These are phyloP conservation scores for Nycticorax nycticorax DNA, from an alignment of 2,113 vertebrate genomes.

Conservation along the genomic window DNA sequence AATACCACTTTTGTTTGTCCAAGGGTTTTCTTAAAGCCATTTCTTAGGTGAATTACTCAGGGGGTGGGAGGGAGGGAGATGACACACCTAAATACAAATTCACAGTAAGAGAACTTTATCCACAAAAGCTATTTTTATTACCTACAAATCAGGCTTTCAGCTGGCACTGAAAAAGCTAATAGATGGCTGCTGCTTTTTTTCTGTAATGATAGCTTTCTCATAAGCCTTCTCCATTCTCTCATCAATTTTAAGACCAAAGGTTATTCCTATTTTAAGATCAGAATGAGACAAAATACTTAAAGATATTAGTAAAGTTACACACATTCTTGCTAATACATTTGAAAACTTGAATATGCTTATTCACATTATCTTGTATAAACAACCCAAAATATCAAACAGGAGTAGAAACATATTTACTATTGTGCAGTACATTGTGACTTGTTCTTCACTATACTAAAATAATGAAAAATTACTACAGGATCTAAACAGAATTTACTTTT, in stretches of 20 bases:
- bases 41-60: neutral
- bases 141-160: slow-evolving; percentile 16
- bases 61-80: neutral
- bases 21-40: neutral
- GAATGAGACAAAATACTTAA: neutral
- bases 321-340: neutral
- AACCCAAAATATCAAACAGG: neutral
- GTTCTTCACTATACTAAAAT: neutral
- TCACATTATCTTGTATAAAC: neutral
- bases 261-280: neutral
- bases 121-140: neutral
- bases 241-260: neutral
- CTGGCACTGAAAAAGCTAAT: neutral
- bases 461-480: neutral
- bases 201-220: neutral
- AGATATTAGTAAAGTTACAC: neutral
- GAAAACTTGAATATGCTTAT: neutral
- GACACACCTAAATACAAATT: neutral
- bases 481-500: neutral
- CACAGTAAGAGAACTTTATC: neutral
- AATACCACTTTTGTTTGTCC: neutral
- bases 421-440: neutral
- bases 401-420: neutral
- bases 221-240: neutral
- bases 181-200: neutral